These are phyloP conservation scores for Hydrochoerus hydrochaeris DNA, from an alignment of 2,113 vertebrate species.

Conservation along the genomic window DNA sequence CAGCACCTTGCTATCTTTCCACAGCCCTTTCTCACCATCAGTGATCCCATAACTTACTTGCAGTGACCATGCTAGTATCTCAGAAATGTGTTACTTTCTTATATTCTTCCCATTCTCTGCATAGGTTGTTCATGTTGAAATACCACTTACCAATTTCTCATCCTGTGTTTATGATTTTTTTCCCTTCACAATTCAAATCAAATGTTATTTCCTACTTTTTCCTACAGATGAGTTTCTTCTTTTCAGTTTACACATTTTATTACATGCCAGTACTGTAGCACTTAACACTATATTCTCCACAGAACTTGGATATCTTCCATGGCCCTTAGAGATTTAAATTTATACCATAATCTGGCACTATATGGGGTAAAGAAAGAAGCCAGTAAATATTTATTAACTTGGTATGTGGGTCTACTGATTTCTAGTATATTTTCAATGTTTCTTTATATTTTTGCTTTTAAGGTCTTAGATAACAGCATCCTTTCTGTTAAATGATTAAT, in stretches of 20 bases:
- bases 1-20: neutral
- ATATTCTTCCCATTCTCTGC: neutral
- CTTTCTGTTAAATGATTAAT: neutral
- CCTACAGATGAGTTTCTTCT: neutral
- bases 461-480: neutral
- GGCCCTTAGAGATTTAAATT: neutral
- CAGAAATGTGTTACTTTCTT: neutral
- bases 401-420: neutral
- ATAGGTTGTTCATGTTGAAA: neutral
- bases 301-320: neutral
- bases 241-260: neutral
- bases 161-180: neutral
- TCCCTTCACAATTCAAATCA: neutral
- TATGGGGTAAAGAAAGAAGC: neutral
- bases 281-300: neutral
- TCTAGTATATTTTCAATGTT: neutral
- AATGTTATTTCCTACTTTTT: neutral
- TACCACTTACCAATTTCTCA: neutral
- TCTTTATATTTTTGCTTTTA: slow-evolving; percentile 12
- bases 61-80: neutral
- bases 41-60: neutral
- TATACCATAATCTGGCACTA: neutral
- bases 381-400: slow-evolving; percentile 5
- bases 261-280: neutral
- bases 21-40: neutral